Percentiles rank a stretch among this genome's conserved stretches.
phyloP scores from a whole-genome alignment of 2,113 vertebrate genomes.

The Clarias gariepinus region DNA sequence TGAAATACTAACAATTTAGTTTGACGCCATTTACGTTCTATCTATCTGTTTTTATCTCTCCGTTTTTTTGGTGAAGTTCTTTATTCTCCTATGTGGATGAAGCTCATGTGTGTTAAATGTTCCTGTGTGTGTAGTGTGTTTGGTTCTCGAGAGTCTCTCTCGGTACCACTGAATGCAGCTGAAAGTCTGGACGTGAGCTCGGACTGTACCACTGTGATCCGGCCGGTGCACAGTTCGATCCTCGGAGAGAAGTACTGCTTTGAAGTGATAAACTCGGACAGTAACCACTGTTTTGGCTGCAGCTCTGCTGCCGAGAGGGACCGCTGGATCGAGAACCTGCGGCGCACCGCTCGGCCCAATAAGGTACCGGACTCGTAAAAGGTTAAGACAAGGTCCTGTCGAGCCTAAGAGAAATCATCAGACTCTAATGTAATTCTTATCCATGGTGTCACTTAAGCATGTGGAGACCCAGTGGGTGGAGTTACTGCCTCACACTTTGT shows the following conservation, averaged over 20 bases:
- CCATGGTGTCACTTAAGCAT: not conserved
- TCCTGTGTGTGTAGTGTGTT: conserved; percentile 55
- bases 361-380: conserved; percentile 70
- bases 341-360: conserved; percentile 83
- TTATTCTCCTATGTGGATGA: not conserved
- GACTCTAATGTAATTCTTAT: not conserved
- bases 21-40: too few species aligned
- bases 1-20: too few species aligned
- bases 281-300: conserved; percentile 87
- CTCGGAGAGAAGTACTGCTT: conserved; percentile 89
- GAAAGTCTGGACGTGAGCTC: conserved; percentile 81
- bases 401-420: not conserved
- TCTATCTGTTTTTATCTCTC: not conserved
- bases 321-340: conserved; percentile 90
- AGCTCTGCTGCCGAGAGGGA: conserved; percentile 85
- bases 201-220: conserved; percentile 77
- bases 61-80: not conserved
- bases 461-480: not conserved
- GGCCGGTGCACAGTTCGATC: conserved; percentile 88
- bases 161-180: conserved; percentile 63
- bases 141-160: conserved; percentile 81
- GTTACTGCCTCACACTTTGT: not conserved
- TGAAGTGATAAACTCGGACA: conserved; percentile 84
- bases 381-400: not conserved
- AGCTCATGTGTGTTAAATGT: not conserved